Base-by-base conservation (phyloP, 2,113 vertebrate genomes). In the Geococcyx californianus region DNA sequence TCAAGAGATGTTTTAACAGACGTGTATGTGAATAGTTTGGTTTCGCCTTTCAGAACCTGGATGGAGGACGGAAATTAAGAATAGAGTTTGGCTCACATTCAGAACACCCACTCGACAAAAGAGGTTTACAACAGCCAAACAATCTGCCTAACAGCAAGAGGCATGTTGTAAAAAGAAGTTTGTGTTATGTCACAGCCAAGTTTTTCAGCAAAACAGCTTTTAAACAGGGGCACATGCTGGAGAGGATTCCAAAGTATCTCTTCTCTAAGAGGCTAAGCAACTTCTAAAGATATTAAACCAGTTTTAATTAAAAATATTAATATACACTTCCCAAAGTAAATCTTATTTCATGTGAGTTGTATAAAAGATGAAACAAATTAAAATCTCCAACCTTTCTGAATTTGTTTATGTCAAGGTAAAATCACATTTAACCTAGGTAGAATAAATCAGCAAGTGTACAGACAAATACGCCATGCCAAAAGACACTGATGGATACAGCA, bases 91-190 rank as follows among this genome's bases (percentile, higher is more conserved):
- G 81, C 79, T 94, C 21, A 0, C 29, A 59, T 31, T 18, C 49
- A 82, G 94, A 97, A 97, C 84, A 97, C 70, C 52, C 62, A 84
- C 73, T 93, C 23, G 2, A 75, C 70, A 95, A 75, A 90, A 84
- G 79, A 91, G 29, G 38, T 86, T 72, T 76, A 89, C 66, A 95
- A 87, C 14, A 13, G 90, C 77, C 81, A 95, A 95, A 89, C 14
- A 59, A 95, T 87, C 76, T 14, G 11, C 70, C 67, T 64, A 90
- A 83, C n/a, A 87, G 80, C 55, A 86, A 86, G 81, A 90, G 56
- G 59, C 66, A 74, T 64, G 58, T 93, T 95, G 29, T 90, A 76
- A 76, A 85, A 94, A 93, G 76, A 63, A 93, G 24, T 45, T 25
- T 82, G 16, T 79, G 38, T 75, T 94, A 82, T 12, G 7, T 85